A percentile compares a stretch with the other conserved stretches of the same genome.
phyloP scores from a whole-genome alignment of 1,140 invertebrate species.

The Orussus abietinus region DNA sequence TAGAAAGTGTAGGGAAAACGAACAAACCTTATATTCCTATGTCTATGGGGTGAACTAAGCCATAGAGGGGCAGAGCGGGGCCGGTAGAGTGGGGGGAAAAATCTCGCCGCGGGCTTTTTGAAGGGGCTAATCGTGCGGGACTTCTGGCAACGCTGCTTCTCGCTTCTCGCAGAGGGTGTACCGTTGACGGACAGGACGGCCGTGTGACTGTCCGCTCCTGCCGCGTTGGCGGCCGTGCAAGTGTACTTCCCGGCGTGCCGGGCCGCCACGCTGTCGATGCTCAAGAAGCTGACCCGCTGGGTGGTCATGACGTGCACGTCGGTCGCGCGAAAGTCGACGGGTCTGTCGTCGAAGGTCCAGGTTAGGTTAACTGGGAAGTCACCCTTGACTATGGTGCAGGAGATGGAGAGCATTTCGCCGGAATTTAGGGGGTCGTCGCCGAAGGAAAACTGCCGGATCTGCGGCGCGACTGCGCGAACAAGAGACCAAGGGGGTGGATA shows the following conservation, averaged over 20 bases:
- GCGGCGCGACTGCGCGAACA: conserved; percentile 51
- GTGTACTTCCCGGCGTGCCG: conserved; percentile 65
- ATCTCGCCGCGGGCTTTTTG: too few relatives aligned
- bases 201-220: conserved; percentile 60
- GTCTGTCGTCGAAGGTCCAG: conserved; percentile 65
- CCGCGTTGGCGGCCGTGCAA: conserved; percentile 64
- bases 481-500: conserved; percentile 13
- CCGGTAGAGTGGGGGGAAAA: too few relatives aligned
- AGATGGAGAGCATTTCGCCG: conserved; percentile 70
- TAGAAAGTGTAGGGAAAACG: too few relatives aligned
- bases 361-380: conserved; percentile 67
- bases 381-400: conserved; percentile 70
- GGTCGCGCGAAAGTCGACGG: conserved; percentile 39
- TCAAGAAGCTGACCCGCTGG: conserved; percentile 57
- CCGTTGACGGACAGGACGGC: conserved; percentile 65
- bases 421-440: conserved; percentile 68
- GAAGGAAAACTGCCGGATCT: conserved; percentile 63
- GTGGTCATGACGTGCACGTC: conserved; percentile 56
- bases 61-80: too few relatives aligned
- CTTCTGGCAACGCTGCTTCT: too few relatives aligned
- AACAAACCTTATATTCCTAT: too few relatives aligned
- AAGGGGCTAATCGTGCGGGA: too few relatives aligned
- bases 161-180: too few relatives aligned
- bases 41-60: too few relatives aligned
- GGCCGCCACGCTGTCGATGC: conserved; percentile 60